A percentile compares a stretch with the other conserved stretches of the same genome.
Conservation (phyloP, 1,140 invertebrate genomes). For the Periplaneta americana region DNA sequence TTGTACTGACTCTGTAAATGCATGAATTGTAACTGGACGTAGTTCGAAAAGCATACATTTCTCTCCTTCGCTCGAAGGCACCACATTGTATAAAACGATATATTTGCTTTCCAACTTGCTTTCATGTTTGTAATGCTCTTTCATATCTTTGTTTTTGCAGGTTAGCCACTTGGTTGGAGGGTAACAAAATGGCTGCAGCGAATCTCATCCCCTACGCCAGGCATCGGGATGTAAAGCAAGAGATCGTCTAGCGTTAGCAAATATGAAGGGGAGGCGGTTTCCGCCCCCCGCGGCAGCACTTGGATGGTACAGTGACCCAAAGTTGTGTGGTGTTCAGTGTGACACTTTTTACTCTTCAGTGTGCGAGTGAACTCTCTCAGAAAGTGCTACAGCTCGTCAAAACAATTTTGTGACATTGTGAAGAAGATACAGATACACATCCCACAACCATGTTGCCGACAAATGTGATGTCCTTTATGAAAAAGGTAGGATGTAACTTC, state of each 20-base stretch:
- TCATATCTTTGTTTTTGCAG: neutral
- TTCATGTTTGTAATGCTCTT: neutral
- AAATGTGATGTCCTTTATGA: constrained; percentile 77
- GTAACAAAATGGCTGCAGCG: neutral
- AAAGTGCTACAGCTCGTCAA: neutral
- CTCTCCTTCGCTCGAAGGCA: no score
- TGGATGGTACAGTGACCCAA: neutral
- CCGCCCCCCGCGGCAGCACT: neutral
- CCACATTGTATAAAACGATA: neutral
- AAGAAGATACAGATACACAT: constrained; percentile 25
- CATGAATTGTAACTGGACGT: no score
- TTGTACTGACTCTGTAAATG: no score
- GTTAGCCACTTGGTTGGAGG: neutral
- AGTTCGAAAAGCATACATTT: no score
- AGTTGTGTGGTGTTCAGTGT: neutral
- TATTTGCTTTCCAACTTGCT: neutral
- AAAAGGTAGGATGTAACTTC: constrained; percentile 75
- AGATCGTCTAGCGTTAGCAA: neutral
- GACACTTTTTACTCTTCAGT: neutral
- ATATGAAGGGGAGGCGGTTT: neutral
- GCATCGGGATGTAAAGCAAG: neutral
- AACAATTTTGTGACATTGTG: neutral
- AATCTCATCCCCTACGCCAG: neutral
- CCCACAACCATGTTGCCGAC: constrained; percentile 66
- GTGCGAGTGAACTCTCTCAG: neutral